Base-by-base conservation (phyloP, 2,888 invertebrate species). In the Barypeithes pellucidus region DNA sequence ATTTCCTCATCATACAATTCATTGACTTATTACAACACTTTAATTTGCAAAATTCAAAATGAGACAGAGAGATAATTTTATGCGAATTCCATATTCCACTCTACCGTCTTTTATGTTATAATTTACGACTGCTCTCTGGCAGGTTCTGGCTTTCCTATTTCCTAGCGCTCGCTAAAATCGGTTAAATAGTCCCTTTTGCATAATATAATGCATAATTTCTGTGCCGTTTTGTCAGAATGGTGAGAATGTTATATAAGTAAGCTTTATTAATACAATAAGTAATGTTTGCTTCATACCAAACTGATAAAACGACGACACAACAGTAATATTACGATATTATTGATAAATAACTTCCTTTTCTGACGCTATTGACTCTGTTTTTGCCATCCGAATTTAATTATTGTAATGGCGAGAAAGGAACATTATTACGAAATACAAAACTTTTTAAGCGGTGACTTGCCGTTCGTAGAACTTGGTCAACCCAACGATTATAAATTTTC, bases 131-230 rank as follows among this genome's bases (percentile, higher is more conserved):
- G 18, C 45, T 18, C 45, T 47, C 20, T 47, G 20, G 20, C 3
- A 3, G 1, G 20, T 47, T 16, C 18, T 18, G 11, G 47, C 47
- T 20, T 47, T 47, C 47, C 18, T 47, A 20, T 5, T 8, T 5
- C 14, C 24, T 24, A 7, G 36, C 36, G 9, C 45, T 18, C 18
- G 45, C 45, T 45, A 18, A 45, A 45, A 47, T 20, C 47, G 47
- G 9, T 9, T 20, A 11, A 47, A 47, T 20, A 3, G 20, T 16
- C 45, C 45, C 20, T 47, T 47, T 47, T 47, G 47, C 47, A 47
- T 18, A 45, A 24, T 24, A 24, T 18, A 45, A 45, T 45, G 45
- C 45, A 45, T 16, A 20, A 47, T 47, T 47, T 20, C 20, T 47
- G 47, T 1, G 47, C 9, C 9, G 7, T 47, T 47, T 47, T 16